Conservation (phyloP, 1,140 invertebrate genomes). For the Cydia splendana region DNA sequence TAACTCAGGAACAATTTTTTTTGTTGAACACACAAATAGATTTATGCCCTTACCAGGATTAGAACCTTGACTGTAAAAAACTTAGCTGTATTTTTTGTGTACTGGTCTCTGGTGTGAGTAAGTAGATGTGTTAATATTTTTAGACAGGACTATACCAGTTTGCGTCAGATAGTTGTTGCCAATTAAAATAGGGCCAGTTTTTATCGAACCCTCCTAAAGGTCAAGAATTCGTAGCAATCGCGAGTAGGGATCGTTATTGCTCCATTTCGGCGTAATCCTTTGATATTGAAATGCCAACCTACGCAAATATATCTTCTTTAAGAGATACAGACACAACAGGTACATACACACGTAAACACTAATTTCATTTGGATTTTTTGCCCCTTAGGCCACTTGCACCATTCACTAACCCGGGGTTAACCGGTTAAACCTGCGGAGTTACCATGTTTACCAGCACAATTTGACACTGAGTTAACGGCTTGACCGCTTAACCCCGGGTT, state of each 20-base stretch:
- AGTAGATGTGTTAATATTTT: conserved; percentile 13
- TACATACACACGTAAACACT: too few species aligned
- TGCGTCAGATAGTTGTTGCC: conserved; percentile 11
- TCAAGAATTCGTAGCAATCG: conserved; percentile 8
- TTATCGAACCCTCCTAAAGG: conserved; percentile 12
- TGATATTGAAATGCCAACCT: conserved; percentile 1
- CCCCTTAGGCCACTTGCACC: too few species aligned
- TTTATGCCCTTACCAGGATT: too few species aligned
- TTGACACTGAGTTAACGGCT: too few species aligned
- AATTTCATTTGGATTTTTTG: too few species aligned
- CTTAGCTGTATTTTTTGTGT: background rate
- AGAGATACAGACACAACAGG: background rate
- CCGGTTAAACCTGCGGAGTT: too few species aligned
- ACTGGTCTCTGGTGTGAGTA: background rate
- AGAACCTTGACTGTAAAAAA: too few species aligned
- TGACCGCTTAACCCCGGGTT: too few species aligned
- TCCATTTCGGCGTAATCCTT: background rate
- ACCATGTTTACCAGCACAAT: too few species aligned
- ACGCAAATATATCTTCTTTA: background rate
- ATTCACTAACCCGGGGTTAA: too few species aligned
- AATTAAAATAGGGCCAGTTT: conserved; percentile 12
- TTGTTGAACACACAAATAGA: too few species aligned
- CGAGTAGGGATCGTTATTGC: background rate
- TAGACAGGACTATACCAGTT: conserved; percentile 11
- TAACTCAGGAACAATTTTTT: too few species aligned